Evolutionary conservation across 2,113 vertebrate species (phyloP).

Genomic region (Oreochromis niloticus): DNA sequence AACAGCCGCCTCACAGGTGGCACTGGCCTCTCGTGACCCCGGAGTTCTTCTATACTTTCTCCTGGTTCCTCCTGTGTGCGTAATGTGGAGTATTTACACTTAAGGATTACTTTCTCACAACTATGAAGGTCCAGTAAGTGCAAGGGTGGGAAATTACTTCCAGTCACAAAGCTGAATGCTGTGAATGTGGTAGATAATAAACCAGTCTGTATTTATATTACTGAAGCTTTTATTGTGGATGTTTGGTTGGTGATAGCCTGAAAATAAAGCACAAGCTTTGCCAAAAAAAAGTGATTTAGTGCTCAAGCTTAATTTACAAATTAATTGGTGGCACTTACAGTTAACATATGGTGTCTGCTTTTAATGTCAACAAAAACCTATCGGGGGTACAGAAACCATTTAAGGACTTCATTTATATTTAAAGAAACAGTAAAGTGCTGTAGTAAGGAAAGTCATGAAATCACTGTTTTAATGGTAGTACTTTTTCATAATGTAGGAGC

Average conservation of each 20-base stretch:
- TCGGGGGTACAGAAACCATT: not conserved
- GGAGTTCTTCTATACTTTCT: not conserved
- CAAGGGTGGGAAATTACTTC: not conserved
- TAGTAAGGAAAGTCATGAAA: not conserved
- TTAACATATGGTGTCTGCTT: not conserved
- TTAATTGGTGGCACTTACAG: not conserved
- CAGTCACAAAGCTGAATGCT: not conserved
- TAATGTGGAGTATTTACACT: not conserved
- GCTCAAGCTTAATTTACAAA: not conserved
- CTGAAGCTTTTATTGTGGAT: not conserved
- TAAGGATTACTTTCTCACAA: not conserved
- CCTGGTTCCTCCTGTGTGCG: not conserved
- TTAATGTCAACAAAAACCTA: not conserved
- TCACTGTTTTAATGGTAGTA: not conserved
- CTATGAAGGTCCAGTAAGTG: not conserved
- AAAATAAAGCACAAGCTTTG: not conserved
- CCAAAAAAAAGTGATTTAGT: not conserved
- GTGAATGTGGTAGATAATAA: not conserved
- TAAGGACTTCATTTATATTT: not conserved
- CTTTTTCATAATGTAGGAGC: not conserved
- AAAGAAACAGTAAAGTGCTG: not conserved
- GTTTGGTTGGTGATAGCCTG: fast-evolving
- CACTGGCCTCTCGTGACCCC: slow-evolving; percentile 10
- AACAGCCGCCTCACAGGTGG: slow-evolving; percentile 28
- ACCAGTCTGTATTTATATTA: not conserved